These are phyloP conservation scores for Mormyrops boulengeri DNA, from an alignment of 2,797 vertebrate genomes.

Conservation along the genomic window DNA sequence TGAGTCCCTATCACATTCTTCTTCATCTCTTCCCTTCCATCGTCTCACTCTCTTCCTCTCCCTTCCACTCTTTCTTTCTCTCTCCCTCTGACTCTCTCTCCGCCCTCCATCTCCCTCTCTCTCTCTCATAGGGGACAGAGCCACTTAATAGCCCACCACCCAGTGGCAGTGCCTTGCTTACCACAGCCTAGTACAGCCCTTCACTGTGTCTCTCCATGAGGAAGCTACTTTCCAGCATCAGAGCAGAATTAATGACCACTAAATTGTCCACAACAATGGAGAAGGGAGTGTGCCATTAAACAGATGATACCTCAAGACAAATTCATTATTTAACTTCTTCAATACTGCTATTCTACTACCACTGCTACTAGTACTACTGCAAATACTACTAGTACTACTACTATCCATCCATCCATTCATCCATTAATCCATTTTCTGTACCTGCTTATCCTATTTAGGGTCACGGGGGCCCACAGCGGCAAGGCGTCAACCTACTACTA, in stretches of 20 bases:
- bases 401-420: neutral
- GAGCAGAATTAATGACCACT: neutral
- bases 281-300: neutral
- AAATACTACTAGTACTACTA: neutral
- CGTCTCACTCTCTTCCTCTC: neutral
- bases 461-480: neutral
- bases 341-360: neutral
- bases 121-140: neutral
- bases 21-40: slow-evolving; percentile 1
- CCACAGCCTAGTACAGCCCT: neutral
- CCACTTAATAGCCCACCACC: neutral
- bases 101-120: neutral
- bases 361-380: neutral
- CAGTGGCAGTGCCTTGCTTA: neutral
- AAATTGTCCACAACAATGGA: neutral
- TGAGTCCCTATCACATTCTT: neutral
- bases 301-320: neutral
- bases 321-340: neutral
- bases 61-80: neutral
- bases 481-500: too few relatives aligned
- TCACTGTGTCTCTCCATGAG: neutral
- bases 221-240: neutral
- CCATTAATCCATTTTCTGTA: neutral
- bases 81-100: neutral
- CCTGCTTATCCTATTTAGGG: neutral